Conservation (phyloP, 35 echinoderm and acorn worm genomes). For the Heliocidaris tuberculata region DNA sequence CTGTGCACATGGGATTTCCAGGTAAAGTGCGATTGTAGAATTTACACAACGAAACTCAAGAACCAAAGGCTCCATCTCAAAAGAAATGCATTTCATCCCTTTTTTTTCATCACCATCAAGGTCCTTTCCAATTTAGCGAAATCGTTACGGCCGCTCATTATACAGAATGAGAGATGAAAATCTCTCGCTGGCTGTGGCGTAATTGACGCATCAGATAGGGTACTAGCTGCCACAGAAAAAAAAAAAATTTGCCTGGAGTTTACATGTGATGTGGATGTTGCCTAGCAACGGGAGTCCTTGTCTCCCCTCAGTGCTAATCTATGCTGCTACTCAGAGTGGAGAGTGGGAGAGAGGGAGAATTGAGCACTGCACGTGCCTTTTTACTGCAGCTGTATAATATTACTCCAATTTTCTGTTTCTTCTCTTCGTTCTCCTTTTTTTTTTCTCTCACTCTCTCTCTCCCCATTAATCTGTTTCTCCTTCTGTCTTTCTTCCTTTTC, state of each 20-base stretch:
- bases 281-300: conserved; percentile 36
- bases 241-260: conserved; percentile 18
- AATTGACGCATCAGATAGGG: conserved; percentile 30
- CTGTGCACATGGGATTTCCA: too few species aligned
- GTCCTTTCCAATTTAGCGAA: not conserved
- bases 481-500: not conserved
- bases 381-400: not conserved
- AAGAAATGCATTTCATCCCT: not conserved
- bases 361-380: not conserved
- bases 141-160: not conserved
- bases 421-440: not conserved
- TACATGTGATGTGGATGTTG: conserved; percentile 46
- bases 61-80: not conserved
- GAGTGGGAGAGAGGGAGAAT: not conserved
- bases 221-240: not conserved
- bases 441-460: not conserved
- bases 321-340: not conserved
- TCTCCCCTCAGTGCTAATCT: not conserved
- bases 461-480: not conserved
- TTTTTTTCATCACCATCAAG: not conserved
- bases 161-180: not conserved
- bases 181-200: not conserved
- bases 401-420: not conserved
- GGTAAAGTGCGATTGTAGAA: not conserved
- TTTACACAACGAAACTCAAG: not conserved